Base-by-base conservation (phyloP, 2,797 vertebrate species). In the Periophthalmus magnuspinnatus region DNA sequence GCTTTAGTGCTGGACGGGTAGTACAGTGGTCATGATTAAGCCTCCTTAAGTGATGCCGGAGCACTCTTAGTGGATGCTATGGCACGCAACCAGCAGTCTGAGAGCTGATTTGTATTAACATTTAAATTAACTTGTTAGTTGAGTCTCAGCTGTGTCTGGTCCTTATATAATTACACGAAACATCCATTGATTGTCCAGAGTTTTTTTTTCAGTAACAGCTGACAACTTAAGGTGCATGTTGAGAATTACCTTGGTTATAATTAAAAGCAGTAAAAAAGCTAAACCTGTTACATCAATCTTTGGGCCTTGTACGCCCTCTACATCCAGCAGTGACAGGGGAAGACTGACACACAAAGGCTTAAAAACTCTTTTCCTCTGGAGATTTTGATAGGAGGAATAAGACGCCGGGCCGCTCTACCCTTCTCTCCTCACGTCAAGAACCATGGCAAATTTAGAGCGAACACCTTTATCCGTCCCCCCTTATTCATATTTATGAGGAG, bases 401-500 rank as follows among this genome's bases (percentile, higher is more conserved):
- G 85, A 88, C 79, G 86, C 88, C 57, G 83, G 85, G 84, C 87
- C 77, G 82, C 83, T 88, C 89, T 85, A 84, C 79, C 88, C 59
- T 81, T 88, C 88, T 61, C 59, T 91, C 87, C 59, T 91, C 87
- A 82, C 89, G 86, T 91, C 88, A 90, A 90, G 85, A 90, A 86
- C 62, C 74, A 64, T 85, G 84, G 87, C 86, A 90, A 91, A 89
- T 90, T 91, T 92, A 90, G 86, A 89, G 84, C 85, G 72, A 90
- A 88, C 89, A 91, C 88, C 90, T 89, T 92, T 85, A 88, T 85
- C 87, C 87, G 78, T 86, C 89, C 86, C 84, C 83, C 88, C 88
- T 90, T 90, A 91, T 91, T 92, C 88, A 89, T 92, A 91, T 91
- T 91, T 92, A 91, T 92, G 88, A 90, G 86, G 80, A 82, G 83